These are phyloP conservation scores for Drosophila tsacasi DNA, from an alignment of 1,140 invertebrate genomes.

Conservation along the genomic window DNA sequence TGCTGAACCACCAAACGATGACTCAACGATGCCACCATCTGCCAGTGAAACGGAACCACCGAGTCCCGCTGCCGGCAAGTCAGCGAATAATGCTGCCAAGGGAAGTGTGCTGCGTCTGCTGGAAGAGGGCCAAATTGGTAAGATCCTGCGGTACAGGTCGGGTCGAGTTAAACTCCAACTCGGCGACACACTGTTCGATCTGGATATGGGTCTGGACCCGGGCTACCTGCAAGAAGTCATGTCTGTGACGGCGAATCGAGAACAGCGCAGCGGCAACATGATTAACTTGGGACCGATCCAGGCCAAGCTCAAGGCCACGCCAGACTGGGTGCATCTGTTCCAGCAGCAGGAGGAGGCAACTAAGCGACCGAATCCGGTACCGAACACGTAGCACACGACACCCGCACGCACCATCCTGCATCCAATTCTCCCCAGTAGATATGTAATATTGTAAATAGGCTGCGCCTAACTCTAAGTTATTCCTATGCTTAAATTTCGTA, in stretches of 20 bases:
- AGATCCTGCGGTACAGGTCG: slow-evolving; percentile 86
- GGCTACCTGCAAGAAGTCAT: slow-evolving; percentile 85
- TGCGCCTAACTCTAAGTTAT: slow-evolving; percentile 56
- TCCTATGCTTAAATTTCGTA: slow-evolving; percentile 28
- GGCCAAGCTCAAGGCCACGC: slow-evolving; percentile 82
- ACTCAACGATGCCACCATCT: background rate
- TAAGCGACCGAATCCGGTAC: slow-evolving; percentile 13
- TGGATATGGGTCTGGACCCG: slow-evolving; percentile 85
- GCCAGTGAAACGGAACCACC: slow-evolving; percentile 22
- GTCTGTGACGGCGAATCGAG: slow-evolving; percentile 76
- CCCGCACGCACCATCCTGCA: background rate
- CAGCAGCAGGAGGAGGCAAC: slow-evolving; percentile 59
- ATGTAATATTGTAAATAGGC: slow-evolving; percentile 56
- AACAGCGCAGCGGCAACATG: slow-evolving; percentile 84
- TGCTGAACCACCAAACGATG: slow-evolving; percentile 12
- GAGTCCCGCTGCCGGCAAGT: slow-evolving; percentile 26
- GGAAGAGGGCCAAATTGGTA: slow-evolving; percentile 87
- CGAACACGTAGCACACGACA: slow-evolving; percentile 45
- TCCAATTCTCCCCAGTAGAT: slow-evolving; percentile 22
- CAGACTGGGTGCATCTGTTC: slow-evolving; percentile 85
- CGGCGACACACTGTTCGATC: slow-evolving; percentile 87
- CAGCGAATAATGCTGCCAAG: slow-evolving; percentile 30
- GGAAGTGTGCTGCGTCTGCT: slow-evolving; percentile 71
- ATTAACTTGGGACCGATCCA: slow-evolving; percentile 83
- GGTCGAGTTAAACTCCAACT: slow-evolving; percentile 86